Conservation (phyloP, 2,888 invertebrate species). For the Panopea generosa region DNA sequence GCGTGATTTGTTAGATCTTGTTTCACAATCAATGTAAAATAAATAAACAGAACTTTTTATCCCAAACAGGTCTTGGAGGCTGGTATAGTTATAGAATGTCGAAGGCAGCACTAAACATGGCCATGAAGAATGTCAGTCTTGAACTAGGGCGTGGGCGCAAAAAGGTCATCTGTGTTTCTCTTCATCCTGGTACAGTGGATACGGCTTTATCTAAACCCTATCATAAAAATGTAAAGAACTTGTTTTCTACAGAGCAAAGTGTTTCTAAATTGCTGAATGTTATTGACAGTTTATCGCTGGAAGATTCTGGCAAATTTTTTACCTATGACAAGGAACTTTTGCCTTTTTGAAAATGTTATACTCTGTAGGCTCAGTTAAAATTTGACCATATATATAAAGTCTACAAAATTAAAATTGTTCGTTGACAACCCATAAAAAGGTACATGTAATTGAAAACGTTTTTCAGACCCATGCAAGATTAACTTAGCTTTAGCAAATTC, state of each 20-base stretch:
- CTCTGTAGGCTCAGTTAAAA: too few relatives aligned
- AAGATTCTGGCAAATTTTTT: slow-evolving; percentile 75
- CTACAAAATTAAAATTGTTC: too few relatives aligned
- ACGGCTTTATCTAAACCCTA: slow-evolving; percentile 78
- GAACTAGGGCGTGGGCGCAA: slow-evolving; percentile 74
- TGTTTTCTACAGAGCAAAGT: slow-evolving; percentile 74
- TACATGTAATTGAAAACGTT: too few relatives aligned
- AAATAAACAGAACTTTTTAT: too few relatives aligned
- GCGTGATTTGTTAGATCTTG: too few relatives aligned
- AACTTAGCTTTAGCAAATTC: too few relatives aligned
- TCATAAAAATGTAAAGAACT: slow-evolving; percentile 75
- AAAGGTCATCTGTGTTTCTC: slow-evolving; percentile 72
- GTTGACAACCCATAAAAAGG: too few relatives aligned
- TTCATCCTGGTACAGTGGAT: slow-evolving; percentile 80
- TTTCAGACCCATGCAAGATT: too few relatives aligned
- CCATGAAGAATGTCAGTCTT: slow-evolving; percentile 77
- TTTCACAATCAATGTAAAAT: too few relatives aligned
- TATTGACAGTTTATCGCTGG: slow-evolving; percentile 69
- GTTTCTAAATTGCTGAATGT: slow-evolving; percentile 72
- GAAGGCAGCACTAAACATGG: slow-evolving; percentile 80
- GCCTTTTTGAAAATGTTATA: slow-evolving; percentile 63
- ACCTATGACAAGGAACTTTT: slow-evolving; percentile 72
- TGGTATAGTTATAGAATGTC: slow-evolving; percentile 81
- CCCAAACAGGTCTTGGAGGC: slow-evolving; percentile 79
- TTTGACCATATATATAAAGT: too few relatives aligned